phyloP scores from a whole-genome alignment of 2,797 vertebrate species.

The Erpetoichthys calabaricus region DNA sequence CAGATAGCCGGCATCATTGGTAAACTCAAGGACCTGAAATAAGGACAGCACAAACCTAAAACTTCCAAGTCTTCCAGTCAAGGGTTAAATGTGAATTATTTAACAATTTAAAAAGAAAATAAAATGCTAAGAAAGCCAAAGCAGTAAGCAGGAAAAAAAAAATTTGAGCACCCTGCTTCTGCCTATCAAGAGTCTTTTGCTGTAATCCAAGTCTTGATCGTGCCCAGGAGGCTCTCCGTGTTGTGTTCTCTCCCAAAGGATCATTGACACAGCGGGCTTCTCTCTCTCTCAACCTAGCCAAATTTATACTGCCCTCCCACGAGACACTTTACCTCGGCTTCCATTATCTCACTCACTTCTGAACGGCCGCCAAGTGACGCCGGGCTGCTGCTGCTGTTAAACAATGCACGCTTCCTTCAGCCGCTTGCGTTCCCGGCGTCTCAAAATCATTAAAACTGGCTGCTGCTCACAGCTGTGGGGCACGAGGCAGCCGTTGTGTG shows the following conservation, averaged over 20 bases:
- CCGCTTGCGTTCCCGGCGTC: too few relatives aligned
- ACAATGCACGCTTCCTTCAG: background rate
- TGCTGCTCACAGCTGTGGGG: too few relatives aligned
- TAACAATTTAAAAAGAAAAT: too few relatives aligned
- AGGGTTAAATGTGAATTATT: too few relatives aligned
- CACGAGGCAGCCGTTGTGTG: too few relatives aligned
- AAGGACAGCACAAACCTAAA: too few relatives aligned
- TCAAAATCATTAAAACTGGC: too few relatives aligned
- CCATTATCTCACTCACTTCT: background rate
- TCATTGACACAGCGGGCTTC: background rate
- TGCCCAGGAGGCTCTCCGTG: background rate
- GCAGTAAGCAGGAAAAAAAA: constrained; percentile 6
- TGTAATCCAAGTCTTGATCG: background rate
- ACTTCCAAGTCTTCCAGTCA: too few relatives aligned
- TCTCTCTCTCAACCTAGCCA: background rate
- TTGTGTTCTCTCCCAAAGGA: constrained; percentile 5
- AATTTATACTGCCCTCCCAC: constrained; percentile 1
- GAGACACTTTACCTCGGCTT: background rate
- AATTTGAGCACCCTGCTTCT: constrained; percentile 12
- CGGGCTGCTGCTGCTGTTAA: background rate
- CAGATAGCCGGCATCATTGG: too few relatives aligned
- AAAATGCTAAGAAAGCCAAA: too few relatives aligned
- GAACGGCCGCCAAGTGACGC: background rate
- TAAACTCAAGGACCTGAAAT: too few relatives aligned
- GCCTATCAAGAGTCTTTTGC: constrained; percentile 12